A percentile compares a stretch with the other conserved stretches of the same genome.
These are phyloP conservation scores for Ephydatia muelleri DNA, from an alignment of 37 sponge, comb jelly and placozoan species.

Conservation along the genomic window DNA sequence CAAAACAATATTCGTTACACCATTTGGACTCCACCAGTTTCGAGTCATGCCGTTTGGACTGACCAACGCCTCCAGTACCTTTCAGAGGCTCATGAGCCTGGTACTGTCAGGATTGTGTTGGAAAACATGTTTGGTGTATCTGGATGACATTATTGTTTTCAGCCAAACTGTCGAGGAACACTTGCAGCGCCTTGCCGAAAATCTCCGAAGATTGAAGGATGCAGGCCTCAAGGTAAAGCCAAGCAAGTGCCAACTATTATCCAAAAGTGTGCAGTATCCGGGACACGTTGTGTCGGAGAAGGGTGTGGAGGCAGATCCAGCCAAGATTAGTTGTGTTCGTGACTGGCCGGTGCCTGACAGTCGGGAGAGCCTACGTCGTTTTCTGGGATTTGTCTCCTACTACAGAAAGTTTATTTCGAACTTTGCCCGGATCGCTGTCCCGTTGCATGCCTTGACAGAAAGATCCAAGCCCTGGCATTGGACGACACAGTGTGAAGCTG, in stretches of 20 bases:
- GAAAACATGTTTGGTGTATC: constrained; percentile 18
- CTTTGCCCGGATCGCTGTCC: constrained; percentile 7
- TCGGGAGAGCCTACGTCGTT: neutral
- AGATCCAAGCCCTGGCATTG: neutral
- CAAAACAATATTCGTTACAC: constrained; percentile 60
- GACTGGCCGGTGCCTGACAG: constrained; percentile 23
- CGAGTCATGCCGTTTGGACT: constrained; percentile 68
- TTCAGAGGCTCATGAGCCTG: constrained; percentile 55
- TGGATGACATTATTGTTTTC: constrained; percentile 47
- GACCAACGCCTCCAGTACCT: constrained; percentile 54
- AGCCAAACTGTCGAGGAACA: constrained; percentile 36
- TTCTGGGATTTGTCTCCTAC: constrained; percentile 9
- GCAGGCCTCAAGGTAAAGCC: constrained; percentile 44
- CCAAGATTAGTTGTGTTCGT: constrained; percentile 5
- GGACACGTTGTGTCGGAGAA: constrained; percentile 26
- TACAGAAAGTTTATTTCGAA: neutral
- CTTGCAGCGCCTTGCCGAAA: constrained; percentile 2
- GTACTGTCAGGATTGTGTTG: constrained; percentile 47
- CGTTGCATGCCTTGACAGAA: constrained; percentile 10
- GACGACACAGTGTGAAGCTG: constrained; percentile 13
- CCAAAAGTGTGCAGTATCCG: constrained; percentile 11
- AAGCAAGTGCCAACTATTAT: constrained; percentile 33
- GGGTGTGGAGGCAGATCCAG: constrained; percentile 24
- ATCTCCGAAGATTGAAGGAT: neutral
- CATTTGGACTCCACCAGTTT: constrained; percentile 58